These are phyloP conservation scores for Passer domesticus DNA, from an alignment of 2,113 vertebrate genomes.

Conservation along the genomic window DNA sequence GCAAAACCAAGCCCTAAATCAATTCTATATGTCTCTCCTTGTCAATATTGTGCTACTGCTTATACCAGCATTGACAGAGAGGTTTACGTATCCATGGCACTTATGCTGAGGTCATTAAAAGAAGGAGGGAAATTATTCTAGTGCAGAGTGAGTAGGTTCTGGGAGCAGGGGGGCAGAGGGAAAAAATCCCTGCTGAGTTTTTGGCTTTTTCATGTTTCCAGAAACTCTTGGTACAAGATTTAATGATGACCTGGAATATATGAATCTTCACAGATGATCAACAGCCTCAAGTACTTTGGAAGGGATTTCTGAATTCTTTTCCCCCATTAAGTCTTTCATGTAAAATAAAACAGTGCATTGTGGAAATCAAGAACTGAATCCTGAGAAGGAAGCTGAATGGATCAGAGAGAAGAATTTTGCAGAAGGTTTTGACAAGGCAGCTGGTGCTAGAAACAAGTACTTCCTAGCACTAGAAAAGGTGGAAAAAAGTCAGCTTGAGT, in stretches of 20 bases:
- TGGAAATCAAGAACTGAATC: not conserved
- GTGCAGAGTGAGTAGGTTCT: not conserved
- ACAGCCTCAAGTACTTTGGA: not conserved
- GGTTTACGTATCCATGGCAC: not conserved
- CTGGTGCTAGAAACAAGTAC: not conserved
- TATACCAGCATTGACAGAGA: not conserved
- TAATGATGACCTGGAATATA: slow-evolving; percentile 13
- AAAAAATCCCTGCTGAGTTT: not conserved
- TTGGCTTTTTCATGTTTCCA: slow-evolving; percentile 6
- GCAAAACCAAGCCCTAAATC: not conserved
- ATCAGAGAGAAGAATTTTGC: not conserved
- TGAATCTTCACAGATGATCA: not conserved
- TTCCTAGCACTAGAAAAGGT: not conserved
- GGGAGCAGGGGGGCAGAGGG: not conserved
- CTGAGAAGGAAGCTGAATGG: not conserved
- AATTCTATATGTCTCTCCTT: not conserved
- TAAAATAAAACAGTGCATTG: not conserved
- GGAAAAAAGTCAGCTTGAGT: not conserved
- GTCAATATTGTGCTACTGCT: slow-evolving; percentile 9
- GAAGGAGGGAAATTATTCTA: not conserved
- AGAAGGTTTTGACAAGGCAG: not conserved
- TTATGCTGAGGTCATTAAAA: not conserved
- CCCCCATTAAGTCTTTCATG: not conserved
- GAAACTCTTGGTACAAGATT: not conserved
- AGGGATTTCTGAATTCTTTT: not conserved